Percentiles rank a stretch among this genome's conserved stretches.
Evolutionary conservation across 2,113 vertebrate genomes (phyloP).

Genomic region (Zosterops hypoxanthus): DNA sequence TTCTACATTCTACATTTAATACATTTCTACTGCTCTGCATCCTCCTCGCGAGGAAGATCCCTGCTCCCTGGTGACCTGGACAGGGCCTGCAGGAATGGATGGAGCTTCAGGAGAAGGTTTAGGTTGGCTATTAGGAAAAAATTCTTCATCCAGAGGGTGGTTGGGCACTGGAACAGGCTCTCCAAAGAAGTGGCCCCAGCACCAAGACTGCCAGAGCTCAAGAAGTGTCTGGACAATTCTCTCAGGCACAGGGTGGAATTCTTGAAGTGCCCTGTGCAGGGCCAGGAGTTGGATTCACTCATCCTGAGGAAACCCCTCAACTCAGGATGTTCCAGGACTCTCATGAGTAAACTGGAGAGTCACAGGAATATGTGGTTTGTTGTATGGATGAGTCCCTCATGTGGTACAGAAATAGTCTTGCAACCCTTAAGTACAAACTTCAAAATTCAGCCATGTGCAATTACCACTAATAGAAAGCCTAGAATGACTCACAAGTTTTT

Average conservation of each 20-base stretch:
- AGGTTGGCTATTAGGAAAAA: background rate
- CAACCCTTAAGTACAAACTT: background rate
- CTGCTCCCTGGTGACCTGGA: background rate
- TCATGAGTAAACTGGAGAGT: background rate
- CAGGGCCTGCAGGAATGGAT: background rate
- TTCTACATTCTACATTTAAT: too few species aligned
- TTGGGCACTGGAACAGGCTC: background rate
- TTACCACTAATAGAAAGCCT: background rate
- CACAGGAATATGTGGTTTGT: background rate
- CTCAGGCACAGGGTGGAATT: background rate
- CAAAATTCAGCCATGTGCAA: accelerated
- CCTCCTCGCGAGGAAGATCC: background rate
- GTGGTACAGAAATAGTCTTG: background rate
- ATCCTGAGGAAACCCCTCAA: background rate
- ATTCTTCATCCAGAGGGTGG: background rate
- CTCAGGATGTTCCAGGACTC: background rate
- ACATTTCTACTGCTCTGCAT: background rate
- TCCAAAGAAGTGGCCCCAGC: background rate
- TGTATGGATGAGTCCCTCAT: accelerated
- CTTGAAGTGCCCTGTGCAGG: background rate
- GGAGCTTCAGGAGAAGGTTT: background rate
- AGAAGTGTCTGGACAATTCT: background rate
- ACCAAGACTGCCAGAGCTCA: background rate
- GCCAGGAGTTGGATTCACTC: background rate
- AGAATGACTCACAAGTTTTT: background rate